These are phyloP conservation scores for Diplolepis rosae DNA, from an alignment of 2,888 invertebrate genomes.

Conservation along the genomic window DNA sequence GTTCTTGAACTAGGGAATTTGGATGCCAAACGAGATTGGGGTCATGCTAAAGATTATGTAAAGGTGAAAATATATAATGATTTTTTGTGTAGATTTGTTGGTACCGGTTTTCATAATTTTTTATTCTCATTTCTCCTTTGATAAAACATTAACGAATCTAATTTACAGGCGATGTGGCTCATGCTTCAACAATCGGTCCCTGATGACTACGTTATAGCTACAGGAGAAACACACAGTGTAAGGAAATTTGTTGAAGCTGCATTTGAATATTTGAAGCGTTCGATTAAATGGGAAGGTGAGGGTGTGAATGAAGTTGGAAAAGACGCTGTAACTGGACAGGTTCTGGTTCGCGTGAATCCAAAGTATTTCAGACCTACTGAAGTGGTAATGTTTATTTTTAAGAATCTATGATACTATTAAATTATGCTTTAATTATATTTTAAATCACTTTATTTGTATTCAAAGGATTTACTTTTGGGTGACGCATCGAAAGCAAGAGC, in stretches of 20 bases:
- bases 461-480: constrained; percentile 90
- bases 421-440: background rate
- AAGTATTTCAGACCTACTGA: constrained; percentile 98
- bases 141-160: background rate
- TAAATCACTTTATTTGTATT: constrained; percentile 43
- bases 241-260: constrained; percentile 96
- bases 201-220: constrained; percentile 98
- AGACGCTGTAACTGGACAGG: constrained; percentile 79
- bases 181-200: constrained; percentile 96
- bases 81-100: too few species aligned
- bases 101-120: too few species aligned
- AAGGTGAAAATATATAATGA: too few species aligned
- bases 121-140: too few species aligned
- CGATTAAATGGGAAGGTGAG: constrained; percentile 90
- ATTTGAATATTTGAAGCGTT: constrained; percentile 87
- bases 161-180: constrained; percentile 95
- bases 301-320: constrained; percentile 89
- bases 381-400: constrained; percentile 81
- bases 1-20: constrained; percentile 93
- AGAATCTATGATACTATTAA: background rate
- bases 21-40: constrained; percentile 98
- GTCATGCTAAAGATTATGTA: constrained; percentile 96
- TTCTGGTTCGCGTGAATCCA: constrained; percentile 91
- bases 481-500: constrained; percentile 93
- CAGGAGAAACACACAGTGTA: constrained; percentile 95